phyloP scores from a whole-genome alignment of 2,113 vertebrate genomes.

The Anarhynchus alexandrinus region DNA sequence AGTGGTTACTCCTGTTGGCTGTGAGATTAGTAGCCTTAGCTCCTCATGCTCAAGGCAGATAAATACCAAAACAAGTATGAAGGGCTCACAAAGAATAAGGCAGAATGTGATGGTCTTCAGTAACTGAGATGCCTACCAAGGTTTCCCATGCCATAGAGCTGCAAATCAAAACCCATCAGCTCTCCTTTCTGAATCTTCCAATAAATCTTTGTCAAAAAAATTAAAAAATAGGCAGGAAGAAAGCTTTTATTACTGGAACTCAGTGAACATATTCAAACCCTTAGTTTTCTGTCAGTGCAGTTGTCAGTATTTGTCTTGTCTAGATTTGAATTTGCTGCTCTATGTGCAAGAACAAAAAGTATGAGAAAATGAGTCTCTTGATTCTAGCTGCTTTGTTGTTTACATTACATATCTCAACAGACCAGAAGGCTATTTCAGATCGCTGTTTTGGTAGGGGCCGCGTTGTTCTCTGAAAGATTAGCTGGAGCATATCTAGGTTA shows the following conservation, averaged over 20 bases:
- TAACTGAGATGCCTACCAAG: background rate
- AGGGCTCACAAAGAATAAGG: background rate
- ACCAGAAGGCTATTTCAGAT: background rate
- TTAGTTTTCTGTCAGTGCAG: background rate
- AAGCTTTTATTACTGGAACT: background rate
- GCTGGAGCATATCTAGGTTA: background rate
- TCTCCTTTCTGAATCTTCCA: background rate
- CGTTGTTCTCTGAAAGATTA: background rate
- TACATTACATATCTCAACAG: background rate
- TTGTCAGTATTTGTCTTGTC: background rate
- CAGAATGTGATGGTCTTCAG: background rate
- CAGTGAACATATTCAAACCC: background rate
- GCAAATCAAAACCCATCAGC: background rate
- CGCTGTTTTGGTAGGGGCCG: background rate
- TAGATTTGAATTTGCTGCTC: background rate
- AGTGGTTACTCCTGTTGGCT: background rate
- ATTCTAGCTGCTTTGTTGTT: background rate
- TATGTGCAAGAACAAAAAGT: background rate
- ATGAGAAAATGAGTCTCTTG: background rate
- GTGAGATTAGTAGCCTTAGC: background rate
- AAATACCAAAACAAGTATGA: background rate
- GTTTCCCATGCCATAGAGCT: background rate
- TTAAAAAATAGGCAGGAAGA: background rate
- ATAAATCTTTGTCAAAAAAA: background rate
- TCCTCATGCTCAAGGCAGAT: background rate